Base-by-base conservation (phyloP, 1,140 invertebrate species). In the Drosophila bocqueti region DNA sequence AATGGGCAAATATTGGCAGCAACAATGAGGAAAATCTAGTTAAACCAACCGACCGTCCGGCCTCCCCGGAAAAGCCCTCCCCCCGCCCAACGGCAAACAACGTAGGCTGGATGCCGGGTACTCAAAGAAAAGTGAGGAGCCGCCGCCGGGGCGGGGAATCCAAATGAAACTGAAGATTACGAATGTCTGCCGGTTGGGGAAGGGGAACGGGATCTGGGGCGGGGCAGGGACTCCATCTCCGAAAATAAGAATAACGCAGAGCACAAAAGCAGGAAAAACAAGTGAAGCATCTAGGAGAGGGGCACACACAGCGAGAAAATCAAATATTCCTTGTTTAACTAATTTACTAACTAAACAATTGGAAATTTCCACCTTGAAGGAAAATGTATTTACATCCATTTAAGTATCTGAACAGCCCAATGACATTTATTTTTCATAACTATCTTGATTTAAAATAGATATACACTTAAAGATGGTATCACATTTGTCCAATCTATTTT, bases 1-100 rank as follows among this genome's bases (percentile, higher is more conserved):
- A 82, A 69, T 79, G 85, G 81, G 72, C 79, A 86, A 86, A 86
- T 82, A 86, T 66, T 55, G 83, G 61, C 66, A 76, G 81, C 83
- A 86, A 86, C 65, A 75, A 76, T 76, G 62, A 69, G 69, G 83
- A 67, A 76, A 79, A 76, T 81, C 81, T 76, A 85, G 83, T 86
- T 82, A 86, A 79, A 79, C 60, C 67, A 74, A 66, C 61, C 54
- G 24, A 57, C 54, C 34, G 18, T 4, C 50, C 67, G 65, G 45
- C 59, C 62, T 36, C 58, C 47, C 43, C 63, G 58, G 60, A 63
- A 63, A 45, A 47, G 42, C 31, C 59, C 21, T 21, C 43, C 21
- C 43, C 57, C 31, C 21, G 4, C 38, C 49, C 38, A 43, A 54
- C 49, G 26, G 40, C 66, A 77, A 66, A 62, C 60, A 69, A 43